Evolutionary conservation across 1,140 invertebrate species (phyloP).

Genomic region (Gryllus bimaculatus): DNA sequence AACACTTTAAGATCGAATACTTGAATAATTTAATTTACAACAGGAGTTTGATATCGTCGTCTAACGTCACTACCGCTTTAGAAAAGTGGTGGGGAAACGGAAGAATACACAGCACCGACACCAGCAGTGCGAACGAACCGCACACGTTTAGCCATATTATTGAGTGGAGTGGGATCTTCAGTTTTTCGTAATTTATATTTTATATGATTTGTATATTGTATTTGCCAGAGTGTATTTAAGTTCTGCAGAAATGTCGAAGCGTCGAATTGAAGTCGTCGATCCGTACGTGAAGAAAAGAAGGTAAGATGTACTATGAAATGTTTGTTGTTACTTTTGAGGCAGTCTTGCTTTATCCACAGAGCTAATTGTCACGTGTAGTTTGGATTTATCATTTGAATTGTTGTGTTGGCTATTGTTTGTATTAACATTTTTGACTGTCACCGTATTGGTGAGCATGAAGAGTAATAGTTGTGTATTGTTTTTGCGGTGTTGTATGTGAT

Average conservation of each 20-base stretch:
- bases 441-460: slow-evolving; percentile 9
- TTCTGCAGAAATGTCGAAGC: slow-evolving; percentile 55
- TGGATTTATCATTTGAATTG: not conserved
- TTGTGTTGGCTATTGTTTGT: slow-evolving; percentile 23
- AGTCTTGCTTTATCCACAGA: not conserved
- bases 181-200: not conserved
- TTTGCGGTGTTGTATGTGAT: slow-evolving; percentile 6
- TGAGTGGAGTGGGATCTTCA: not conserved
- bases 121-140: not conserved
- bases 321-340: not conserved
- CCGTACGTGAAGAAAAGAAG: slow-evolving; percentile 66
- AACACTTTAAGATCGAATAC: no score
- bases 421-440: slow-evolving; percentile 27
- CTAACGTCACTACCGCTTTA: not conserved
- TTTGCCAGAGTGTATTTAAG: not conserved
- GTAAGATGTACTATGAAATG: slow-evolving; percentile 39
- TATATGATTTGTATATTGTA: not conserved
- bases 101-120: not conserved
- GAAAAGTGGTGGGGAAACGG: not conserved
- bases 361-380: not conserved
- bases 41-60: not conserved
- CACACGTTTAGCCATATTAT: not conserved
- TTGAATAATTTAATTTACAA: no score
- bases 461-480: not conserved
- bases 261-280: slow-evolving; percentile 72